A percentile compares a stretch with the other conserved stretches of the same genome.
These are phyloP conservation scores for Hirtodrosophila cameraria DNA, from an alignment of 2,888 invertebrate genomes.

Conservation along the genomic window DNA sequence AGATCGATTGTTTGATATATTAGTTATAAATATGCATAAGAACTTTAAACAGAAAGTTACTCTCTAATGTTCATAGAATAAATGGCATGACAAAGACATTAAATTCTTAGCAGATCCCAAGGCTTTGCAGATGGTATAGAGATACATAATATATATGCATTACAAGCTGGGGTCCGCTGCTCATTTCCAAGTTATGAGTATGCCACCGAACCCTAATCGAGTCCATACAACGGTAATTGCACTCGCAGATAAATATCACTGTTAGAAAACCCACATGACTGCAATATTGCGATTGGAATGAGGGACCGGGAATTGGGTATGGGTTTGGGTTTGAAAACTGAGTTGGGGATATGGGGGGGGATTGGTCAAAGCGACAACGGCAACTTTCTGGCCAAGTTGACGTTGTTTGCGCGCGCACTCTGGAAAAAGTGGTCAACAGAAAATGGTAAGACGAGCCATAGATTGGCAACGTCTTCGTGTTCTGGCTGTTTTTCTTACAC, in stretches of 20 bases:
- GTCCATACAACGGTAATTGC: slow-evolving; percentile 77
- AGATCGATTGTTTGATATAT: too few relatives aligned
- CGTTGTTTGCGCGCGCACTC: slow-evolving; percentile 56
- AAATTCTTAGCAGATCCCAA: neutral
- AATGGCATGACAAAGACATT: neutral
- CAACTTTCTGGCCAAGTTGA: slow-evolving; percentile 69
- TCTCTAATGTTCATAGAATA: neutral
- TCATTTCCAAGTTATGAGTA: slow-evolving; percentile 70
- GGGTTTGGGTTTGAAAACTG: too few relatives aligned
- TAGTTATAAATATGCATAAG: too few relatives aligned
- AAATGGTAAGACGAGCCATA: slow-evolving; percentile 74
- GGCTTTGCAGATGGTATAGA: neutral
- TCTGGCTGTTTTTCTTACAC: slow-evolving; percentile 7
- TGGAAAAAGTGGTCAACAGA: slow-evolving; percentile 71
- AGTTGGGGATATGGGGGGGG: neutral
- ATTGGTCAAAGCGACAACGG: slow-evolving; percentile 11
- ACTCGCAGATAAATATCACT: slow-evolving; percentile 73
- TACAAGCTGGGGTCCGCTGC: slow-evolving; percentile 30
- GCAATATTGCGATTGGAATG: slow-evolving; percentile 13
- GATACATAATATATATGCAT: slow-evolving; percentile 33
- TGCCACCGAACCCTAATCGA: slow-evolving; percentile 76
- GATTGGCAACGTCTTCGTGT: slow-evolving; percentile 57
- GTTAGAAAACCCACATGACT: slow-evolving; percentile 77
- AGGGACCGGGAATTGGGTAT: neutral
- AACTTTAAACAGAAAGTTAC: too few relatives aligned